Evolutionary conservation across 2,888 invertebrate species (phyloP).

Genomic region (Brachynemurus nebulosus): DNA sequence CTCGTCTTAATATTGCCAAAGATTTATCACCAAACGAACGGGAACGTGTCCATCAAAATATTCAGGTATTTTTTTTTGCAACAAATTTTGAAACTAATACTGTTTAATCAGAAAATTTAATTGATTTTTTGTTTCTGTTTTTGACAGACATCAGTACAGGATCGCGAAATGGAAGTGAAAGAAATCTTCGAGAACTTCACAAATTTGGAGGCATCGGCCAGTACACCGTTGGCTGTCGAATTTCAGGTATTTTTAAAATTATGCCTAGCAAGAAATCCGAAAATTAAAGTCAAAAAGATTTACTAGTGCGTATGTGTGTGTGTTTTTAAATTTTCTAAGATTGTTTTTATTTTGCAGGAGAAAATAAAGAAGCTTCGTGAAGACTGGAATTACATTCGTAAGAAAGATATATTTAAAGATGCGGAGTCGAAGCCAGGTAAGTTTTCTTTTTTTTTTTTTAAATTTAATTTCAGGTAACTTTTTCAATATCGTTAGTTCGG

Average conservation of each 20-base stretch:
- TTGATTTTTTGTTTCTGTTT: conserved; percentile 10
- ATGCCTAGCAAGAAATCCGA: conserved; percentile 28
- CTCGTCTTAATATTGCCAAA: conserved; percentile 32
- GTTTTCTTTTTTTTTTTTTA: too few relatives aligned
- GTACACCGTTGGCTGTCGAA: conserved; percentile 35
- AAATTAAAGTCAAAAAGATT: too few relatives aligned
- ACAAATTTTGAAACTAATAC: too few relatives aligned
- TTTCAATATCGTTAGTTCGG: too few relatives aligned
- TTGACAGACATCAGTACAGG: conserved; percentile 32
- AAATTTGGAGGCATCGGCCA: conserved; percentile 37
- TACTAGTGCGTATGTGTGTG: too few relatives aligned
- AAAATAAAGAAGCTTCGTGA: conserved; percentile 36
- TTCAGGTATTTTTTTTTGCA: conserved; percentile 7
- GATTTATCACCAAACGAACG: conserved; percentile 24
- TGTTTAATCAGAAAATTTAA: too few relatives aligned
- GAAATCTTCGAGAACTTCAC: conserved; percentile 49
- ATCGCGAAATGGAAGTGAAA: conserved; percentile 43
- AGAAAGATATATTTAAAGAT: neutral
- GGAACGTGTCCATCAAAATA: conserved; percentile 2
- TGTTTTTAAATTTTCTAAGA: too few relatives aligned
- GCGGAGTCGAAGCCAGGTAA: too few relatives aligned
- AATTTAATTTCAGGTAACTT: too few relatives aligned
- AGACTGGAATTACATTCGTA: conserved; percentile 36
- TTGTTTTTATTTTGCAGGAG: conserved; percentile 24
- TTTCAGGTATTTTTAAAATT: conserved; percentile 28